Conservation (phyloP, 2,113 vertebrate species). For the Boulengeromyrus knoepffleri region DNA sequence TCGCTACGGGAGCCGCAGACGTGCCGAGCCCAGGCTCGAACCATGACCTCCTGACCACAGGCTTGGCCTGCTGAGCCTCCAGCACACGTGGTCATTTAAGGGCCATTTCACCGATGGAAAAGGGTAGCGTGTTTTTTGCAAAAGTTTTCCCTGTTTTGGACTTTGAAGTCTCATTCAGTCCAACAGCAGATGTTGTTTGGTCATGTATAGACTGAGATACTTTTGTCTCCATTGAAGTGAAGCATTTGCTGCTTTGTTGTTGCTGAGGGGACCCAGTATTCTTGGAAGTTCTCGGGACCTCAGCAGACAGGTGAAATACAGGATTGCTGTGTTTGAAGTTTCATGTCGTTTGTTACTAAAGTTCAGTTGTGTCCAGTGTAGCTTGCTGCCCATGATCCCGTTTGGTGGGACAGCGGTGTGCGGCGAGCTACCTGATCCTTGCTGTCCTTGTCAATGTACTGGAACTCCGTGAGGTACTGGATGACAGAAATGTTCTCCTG, state of each 20-base stretch:
- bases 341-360: background rate
- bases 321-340: background rate
- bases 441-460: conserved; percentile 79
- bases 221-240: background rate
- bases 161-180: background rate
- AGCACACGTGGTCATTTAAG: too few relatives aligned
- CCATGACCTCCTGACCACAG: too few relatives aligned
- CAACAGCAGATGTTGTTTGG: background rate
- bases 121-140: too few relatives aligned
- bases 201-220: background rate
- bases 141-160: background rate
- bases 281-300: background rate
- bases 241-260: background rate
- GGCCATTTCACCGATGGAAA: too few relatives aligned
- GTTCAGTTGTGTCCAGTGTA: background rate
- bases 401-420: background rate
- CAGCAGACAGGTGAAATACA: background rate
- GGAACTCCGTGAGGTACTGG: conserved; percentile 79
- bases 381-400: background rate
- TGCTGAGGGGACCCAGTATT: background rate
- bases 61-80: too few relatives aligned
- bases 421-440: conserved; percentile 71
- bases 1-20: too few relatives aligned
- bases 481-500: conserved; percentile 80
- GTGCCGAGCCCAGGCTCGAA: too few relatives aligned